Evolutionary conservation across 1,140 invertebrate species (phyloP), one percentile per base, ranked within the genome.

Genomic region (Zeugodacus cucurbitae): DNA sequence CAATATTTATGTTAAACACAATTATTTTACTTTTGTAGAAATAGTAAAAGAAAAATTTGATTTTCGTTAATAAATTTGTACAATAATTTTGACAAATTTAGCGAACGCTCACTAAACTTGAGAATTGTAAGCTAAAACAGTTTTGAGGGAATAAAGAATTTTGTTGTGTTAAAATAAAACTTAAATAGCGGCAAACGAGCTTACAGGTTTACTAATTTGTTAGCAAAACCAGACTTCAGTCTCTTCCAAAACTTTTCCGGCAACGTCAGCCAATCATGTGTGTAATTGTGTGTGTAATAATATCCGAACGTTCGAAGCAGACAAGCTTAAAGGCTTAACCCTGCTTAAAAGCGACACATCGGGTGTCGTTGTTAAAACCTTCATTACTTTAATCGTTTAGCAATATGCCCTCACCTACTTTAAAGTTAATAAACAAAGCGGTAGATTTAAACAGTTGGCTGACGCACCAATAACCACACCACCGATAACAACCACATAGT

Each of bases 401-500:
- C 32, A 17, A 34, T 29, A 17, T 20, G 11, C 3, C 32, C 32
- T 17, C 32, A 17, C 70, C 20, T 37, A 6, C 32, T 34, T 29
- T 17, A 34, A 32, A 41, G 41, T 22, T 82, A n/a, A 82, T 48
- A 82, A 82, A 82, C 74, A 48, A 44, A 82, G 34, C 44, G 74
- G 22, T 82, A 10, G 41, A 82, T 82, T 82, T 82, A 82, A 82
- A 82, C 74, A 82, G 74, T 82, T 82, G 74, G 74, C 41, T 82
- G 22, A 48, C 14, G 34, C 34, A 82, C 41, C 41, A 82, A 41
- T 26, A n/a, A 20, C 17, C 34, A 74, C 8, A 74, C 34, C 4
- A 22, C 70, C 20, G 22, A 10, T 5, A 3, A 62, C 58, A 78
- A 44, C 34, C 34, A 37, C 17, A 78, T 41, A 10, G 10, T 10